A percentile compares a stretch with the other conserved stretches of the same genome.
Evolutionary conservation across 2,797 vertebrate genomes (phyloP).

Genomic region (Microchirus variegatus): DNA sequence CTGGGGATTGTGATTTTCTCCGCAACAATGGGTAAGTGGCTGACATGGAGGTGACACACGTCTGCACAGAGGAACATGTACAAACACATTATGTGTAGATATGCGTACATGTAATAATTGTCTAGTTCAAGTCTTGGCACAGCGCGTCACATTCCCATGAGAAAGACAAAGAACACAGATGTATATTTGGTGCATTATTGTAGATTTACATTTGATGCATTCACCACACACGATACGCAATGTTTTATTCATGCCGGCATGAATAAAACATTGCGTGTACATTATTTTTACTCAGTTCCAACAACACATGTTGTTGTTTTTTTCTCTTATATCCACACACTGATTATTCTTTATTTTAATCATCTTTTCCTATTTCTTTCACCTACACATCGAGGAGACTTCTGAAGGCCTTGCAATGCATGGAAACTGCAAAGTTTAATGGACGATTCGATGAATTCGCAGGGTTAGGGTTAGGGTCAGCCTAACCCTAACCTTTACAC

Average conservation of each 20-base stretch:
- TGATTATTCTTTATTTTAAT: no score
- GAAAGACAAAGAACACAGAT: not conserved
- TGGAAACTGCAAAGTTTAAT: no score
- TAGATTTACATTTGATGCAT: not conserved
- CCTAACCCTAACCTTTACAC: no score
- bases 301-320: not conserved
- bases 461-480: no score
- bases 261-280: not conserved
- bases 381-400: no score
- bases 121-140: not conserved
- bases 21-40: constrained; percentile 91
- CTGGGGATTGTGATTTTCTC: constrained; percentile 98
- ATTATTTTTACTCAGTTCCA: not conserved
- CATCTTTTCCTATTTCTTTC: no score
- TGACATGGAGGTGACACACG: not conserved
- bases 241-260: no score
- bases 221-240: not conserved
- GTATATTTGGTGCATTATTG: not conserved
- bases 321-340: not conserved
- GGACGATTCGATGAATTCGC: no score
- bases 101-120: not conserved
- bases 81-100: not conserved
- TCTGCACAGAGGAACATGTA: not conserved
- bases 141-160: not conserved
- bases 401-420: no score